A percentile compares a stretch with the other conserved stretches of the same genome.
These are phyloP conservation scores for Stenotaenia linearis DNA, from an alignment of 2,888 invertebrate species.

Conservation along the genomic window DNA sequence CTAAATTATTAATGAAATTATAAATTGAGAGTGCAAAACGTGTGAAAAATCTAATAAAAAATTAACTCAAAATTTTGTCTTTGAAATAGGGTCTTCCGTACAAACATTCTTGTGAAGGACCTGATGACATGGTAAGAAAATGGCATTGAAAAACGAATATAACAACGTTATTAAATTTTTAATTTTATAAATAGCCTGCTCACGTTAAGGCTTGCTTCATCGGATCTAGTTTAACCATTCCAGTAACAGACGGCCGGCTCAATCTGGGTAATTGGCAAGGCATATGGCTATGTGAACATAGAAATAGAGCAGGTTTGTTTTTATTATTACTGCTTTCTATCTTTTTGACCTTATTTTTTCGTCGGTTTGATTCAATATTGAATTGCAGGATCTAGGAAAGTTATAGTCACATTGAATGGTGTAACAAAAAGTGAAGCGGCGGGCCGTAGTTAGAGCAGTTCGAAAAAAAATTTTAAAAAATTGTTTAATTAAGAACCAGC, in stretches of 20 bases:
- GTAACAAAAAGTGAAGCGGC: conserved; percentile 31
- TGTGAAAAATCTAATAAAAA: too few relatives aligned
- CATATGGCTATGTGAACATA: conserved; percentile 96
- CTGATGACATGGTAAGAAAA: conserved; percentile 88
- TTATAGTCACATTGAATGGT: conserved; percentile 32
- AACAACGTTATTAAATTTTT: too few relatives aligned
- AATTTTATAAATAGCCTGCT: conserved; percentile 65
- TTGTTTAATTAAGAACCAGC: background rate
- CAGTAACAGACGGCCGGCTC: conserved; percentile 90
- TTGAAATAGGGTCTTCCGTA: conserved; percentile 88
- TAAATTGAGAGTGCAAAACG: too few relatives aligned
- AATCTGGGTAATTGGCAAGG: conserved; percentile 92
- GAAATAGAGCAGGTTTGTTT: conserved; percentile 68
- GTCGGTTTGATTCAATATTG: background rate
- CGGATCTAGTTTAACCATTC: conserved; percentile 90
- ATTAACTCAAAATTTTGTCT: too few relatives aligned
- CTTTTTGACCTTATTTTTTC: background rate
- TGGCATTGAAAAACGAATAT: too few relatives aligned
- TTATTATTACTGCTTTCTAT: background rate
- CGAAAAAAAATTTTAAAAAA: background rate
- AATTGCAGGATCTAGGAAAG: conserved; percentile 32
- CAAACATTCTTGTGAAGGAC: conserved; percentile 95
- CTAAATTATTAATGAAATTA: too few relatives aligned
- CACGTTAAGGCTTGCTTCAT: conserved; percentile 96
- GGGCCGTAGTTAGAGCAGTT: conserved; percentile 20